Base-by-base conservation (phyloP, 1,140 invertebrate species). In the Antheraea mylitta region DNA sequence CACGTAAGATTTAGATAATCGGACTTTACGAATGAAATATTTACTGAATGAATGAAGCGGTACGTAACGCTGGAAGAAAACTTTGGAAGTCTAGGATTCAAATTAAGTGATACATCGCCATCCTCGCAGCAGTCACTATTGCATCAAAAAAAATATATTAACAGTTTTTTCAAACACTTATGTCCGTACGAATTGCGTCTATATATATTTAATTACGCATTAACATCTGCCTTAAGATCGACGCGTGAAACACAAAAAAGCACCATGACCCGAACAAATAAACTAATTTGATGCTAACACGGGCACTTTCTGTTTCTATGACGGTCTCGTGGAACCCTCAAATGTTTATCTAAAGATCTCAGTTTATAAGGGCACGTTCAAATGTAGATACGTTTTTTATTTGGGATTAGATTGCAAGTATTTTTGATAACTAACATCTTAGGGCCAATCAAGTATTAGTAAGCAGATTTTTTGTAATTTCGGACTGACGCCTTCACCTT, bases 231-330 rank as follows among this genome's bases (percentile, higher is more conserved):
- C 45, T 16, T 16, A 16, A 53, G 45, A 13, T 53, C 45, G 9
- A 13, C 16, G 45, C 45, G 10, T 53, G 5, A 10, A 53, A 16
- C 45, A 53, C 9, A 53, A 53, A 53, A 63, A 64, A 71, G 67
- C 69, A 68, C 67, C 45, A n/a, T 66, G 64, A 71, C 70, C n/a
- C 30, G 66, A 64, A 71, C 19, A 37, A 68, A 67, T 59, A 71
- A 67, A 64, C 61, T 66, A 71, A 71, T 71, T 64, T 64, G 48
- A 67, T 59, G 53, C 63, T 53, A 38, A 63, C 37, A 63, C 30
- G 45, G 45, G 61, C 22, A 67, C 53, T 67, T 64, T 67, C 66
- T 37, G 61, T 71, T 53, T 64, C 61, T 11, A n/a, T 64, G 70
- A 64, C 37, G 64, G 53, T 61, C 36, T 53, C 65, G 61, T 45